phyloP scores from a whole-genome alignment of 2,113 vertebrate species.

The Dissostichus mawsoni region DNA sequence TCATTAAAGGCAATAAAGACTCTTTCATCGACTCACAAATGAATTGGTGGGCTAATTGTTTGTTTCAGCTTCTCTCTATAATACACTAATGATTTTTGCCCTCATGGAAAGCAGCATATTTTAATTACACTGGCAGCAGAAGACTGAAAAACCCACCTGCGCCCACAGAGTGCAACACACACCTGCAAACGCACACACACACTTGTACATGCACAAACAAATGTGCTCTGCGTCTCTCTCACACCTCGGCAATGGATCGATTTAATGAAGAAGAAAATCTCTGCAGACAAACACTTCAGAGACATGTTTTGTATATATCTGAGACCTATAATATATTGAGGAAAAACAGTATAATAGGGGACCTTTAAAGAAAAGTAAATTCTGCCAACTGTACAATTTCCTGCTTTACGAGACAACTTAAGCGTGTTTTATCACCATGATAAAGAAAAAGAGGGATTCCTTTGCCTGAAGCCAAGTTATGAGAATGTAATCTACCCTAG shows the following conservation, averaged over 20 bases:
- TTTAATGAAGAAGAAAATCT: slow-evolving; percentile 47
- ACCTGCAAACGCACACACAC: background rate
- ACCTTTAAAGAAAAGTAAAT: no score
- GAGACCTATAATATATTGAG: no score
- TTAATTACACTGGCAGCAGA: slow-evolving; percentile 40
- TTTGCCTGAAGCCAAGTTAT: no score
- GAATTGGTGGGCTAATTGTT: slow-evolving; percentile 44
- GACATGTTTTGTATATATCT: no score
- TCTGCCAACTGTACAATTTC: no score
- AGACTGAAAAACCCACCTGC: slow-evolving; percentile 41
- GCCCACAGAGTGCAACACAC: slow-evolving; percentile 13
- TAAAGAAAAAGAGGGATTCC: no score
- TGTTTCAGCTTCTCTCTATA: slow-evolving; percentile 17
- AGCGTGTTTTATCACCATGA: no score
- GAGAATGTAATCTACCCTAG: no score
- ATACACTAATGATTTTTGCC: slow-evolving; percentile 25
- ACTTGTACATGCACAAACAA: slow-evolving; percentile 4
- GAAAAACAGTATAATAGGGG: no score
- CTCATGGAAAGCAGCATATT: slow-evolving; percentile 26
- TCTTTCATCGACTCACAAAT: slow-evolving; percentile 39
- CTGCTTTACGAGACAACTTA: no score
- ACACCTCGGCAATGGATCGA: slow-evolving; percentile 20
- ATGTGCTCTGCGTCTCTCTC: background rate
- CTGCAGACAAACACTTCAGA: no score
- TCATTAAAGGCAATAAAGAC: slow-evolving; percentile 22